These are phyloP conservation scores for Unio pictorum DNA, from an alignment of 2,888 invertebrate genomes.

Conservation along the genomic window DNA sequence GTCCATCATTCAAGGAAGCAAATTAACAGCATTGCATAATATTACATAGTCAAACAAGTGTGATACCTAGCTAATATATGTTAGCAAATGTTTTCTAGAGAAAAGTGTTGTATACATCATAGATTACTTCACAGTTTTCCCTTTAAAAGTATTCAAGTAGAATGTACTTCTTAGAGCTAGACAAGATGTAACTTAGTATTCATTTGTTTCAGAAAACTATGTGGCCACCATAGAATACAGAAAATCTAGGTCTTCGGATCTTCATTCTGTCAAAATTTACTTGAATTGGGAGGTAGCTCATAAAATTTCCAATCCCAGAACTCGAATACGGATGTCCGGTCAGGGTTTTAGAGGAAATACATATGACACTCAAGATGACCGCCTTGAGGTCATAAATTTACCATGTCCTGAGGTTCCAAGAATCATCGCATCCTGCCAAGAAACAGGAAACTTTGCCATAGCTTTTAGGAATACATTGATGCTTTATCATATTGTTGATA, in stretches of 20 bases:
- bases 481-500: slow-evolving; percentile 73
- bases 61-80: no score
- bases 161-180: no score
- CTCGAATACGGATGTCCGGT: slow-evolving; percentile 68
- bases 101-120: no score
- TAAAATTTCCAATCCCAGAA: slow-evolving; percentile 76
- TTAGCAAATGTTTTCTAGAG: no score
- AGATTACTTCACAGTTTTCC: no score
- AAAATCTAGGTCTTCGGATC: slow-evolving; percentile 73
- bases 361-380: no score
- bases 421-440: slow-evolving; percentile 57
- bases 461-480: slow-evolving; percentile 73
- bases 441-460: slow-evolving; percentile 70
- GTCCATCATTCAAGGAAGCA: no score
- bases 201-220: slow-evolving; percentile 76
- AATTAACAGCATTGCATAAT: no score
- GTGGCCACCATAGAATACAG: slow-evolving; percentile 78
- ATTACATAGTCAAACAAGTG: no score
- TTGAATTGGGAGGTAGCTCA: slow-evolving; percentile 80
- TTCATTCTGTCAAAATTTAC: slow-evolving; percentile 77
- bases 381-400: slow-evolving; percentile 81
- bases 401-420: slow-evolving; percentile 77
- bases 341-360: slow-evolving; percentile 42
- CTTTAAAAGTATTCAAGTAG: no score
- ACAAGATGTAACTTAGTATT: slow-evolving; percentile 2